Evolutionary conservation across 2,888 invertebrate species (phyloP), one percentile per base, ranked within the genome.

Genomic region (Noctua janthina): DNA sequence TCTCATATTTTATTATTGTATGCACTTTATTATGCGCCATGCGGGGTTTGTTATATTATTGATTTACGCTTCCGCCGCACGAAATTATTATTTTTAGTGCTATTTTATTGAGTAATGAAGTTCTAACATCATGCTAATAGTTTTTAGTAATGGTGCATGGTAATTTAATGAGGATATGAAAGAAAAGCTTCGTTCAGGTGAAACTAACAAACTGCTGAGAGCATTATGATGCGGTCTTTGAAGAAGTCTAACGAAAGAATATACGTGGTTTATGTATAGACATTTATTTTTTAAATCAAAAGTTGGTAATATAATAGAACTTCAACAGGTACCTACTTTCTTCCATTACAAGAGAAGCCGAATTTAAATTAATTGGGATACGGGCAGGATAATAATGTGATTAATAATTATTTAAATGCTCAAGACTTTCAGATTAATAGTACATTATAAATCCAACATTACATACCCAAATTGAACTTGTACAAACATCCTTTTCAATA

Each of bases 11-110:
- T 70, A 1, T 39, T 29, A 1, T 23, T 7, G 29, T 35, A 56
- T 70, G 62, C 66, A 76, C 10, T 76, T 82, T 59, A 78, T 73
- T 64, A 66, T n/a, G 29, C 79, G 59, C 74, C 74, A 71, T 87
- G 76, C 84, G 76, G 84, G 68, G 76, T 79, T 84, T 82, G 79
- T 74, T 75, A 76, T 79, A 68, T 74, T 76, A 78, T 79, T 72
- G 68, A 81, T 84, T 84, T 77, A 84, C 72, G 68, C 77, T 85
- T 85, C 85, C 85, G 85, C 49, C 78, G 35, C 23, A 81, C 64
- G 78, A 79, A 82, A 84, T 82, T 70, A 78, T 81, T 73, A 87
- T 78, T 81, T 86, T 85, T 74, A 83, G n/a, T 76, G 70, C 51
- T 17, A 51, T 81, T 87, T 85, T 78, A 86, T 86, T 86, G 68